These are phyloP conservation scores for Anableps anableps DNA, from an alignment of 2,797 vertebrate genomes.

Conservation along the genomic window DNA sequence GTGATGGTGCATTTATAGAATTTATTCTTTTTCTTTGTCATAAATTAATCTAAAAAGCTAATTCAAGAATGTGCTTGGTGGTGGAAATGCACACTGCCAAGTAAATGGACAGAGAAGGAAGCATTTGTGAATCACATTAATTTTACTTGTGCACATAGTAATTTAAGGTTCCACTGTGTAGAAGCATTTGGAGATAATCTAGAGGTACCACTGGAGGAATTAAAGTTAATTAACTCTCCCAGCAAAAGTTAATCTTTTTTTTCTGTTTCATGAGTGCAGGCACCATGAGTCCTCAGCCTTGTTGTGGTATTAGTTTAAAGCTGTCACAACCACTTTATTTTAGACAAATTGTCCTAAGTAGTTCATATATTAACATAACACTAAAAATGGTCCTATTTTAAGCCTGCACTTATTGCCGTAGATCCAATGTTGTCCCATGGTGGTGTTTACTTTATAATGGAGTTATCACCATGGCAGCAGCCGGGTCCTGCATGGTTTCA, in stretches of 20 bases:
- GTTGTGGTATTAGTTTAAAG: conserved; percentile 42
- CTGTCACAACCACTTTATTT: conserved; percentile 18
- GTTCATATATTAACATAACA: conserved; percentile 24
- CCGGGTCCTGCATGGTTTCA: conserved; percentile 28
- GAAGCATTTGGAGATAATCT: conserved; percentile 70
- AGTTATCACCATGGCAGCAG: conserved; percentile 26
- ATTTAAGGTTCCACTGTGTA: conserved; percentile 71
- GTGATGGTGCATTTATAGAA: background rate
- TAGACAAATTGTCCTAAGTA: conserved; percentile 26
- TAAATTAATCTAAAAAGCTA: conserved; percentile 7
- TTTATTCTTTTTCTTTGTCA: background rate
- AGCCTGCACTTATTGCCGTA: background rate
- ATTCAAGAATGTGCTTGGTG: background rate
- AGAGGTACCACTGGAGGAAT: conserved; percentile 69
- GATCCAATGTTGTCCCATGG: conserved; percentile 1
- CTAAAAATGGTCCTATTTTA: conserved; percentile 25
- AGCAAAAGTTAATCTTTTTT: conserved; percentile 63
- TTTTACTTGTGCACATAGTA: conserved; percentile 50
- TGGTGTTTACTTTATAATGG: conserved; percentile 27
- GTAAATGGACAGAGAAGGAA: conserved; percentile 28
- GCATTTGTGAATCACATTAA: conserved; percentile 56
- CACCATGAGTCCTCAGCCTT: conserved; percentile 16
- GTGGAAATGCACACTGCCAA: conserved; percentile 11
- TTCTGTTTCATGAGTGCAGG: conserved; percentile 52
- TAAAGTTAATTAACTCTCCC: conserved; percentile 73